phyloP scores from a whole-genome alignment of 2,888 invertebrate species.

The Apotomis turbidana region DNA sequence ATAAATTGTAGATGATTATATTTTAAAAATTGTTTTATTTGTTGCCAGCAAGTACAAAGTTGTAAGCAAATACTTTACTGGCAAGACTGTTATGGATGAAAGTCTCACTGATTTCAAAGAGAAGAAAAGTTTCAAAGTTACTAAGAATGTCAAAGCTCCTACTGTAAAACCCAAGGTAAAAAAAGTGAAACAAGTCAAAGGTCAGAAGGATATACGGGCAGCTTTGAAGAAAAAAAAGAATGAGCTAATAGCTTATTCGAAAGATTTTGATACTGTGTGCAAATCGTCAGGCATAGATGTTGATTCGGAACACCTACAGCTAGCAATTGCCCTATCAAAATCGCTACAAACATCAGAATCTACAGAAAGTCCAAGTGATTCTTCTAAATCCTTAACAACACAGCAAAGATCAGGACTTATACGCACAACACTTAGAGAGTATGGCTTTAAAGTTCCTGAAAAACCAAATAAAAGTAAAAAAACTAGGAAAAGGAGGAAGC shows the following conservation, averaged over 20 bases:
- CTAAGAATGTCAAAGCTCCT: conserved; percentile 54
- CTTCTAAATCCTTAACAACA: conserved; percentile 49
- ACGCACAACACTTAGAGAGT: conserved; percentile 83
- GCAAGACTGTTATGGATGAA: conserved; percentile 68
- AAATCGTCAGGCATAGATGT: conserved; percentile 77
- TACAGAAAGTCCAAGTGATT: conserved; percentile 38
- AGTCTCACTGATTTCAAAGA: conserved; percentile 72
- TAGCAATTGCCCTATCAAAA: conserved; percentile 87
- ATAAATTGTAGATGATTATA: conserved; percentile 37
- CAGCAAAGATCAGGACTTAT: conserved; percentile 68
- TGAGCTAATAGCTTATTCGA: conserved; percentile 69
- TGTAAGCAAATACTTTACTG: conserved; percentile 70
- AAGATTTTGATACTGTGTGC: conserved; percentile 74
- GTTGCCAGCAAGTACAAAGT: conserved; percentile 57
- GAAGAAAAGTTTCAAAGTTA: conserved; percentile 56
- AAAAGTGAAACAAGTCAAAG: conserved; percentile 59
- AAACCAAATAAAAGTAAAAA: conserved; percentile 53
- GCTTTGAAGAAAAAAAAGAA: conserved; percentile 66
- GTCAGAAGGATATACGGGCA: conserved; percentile 72
- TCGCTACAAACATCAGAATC: conserved; percentile 68
- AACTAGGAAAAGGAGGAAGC: conserved; percentile 55
- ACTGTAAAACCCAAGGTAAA: conserved; percentile 52
- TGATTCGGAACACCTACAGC: conserved; percentile 86
- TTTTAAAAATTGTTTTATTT: conserved; percentile 64
- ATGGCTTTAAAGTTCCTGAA: conserved; percentile 83